phyloP scores from a whole-genome alignment of 2,797 vertebrate genomes.

The Sylvilagus floridanus region DNA sequence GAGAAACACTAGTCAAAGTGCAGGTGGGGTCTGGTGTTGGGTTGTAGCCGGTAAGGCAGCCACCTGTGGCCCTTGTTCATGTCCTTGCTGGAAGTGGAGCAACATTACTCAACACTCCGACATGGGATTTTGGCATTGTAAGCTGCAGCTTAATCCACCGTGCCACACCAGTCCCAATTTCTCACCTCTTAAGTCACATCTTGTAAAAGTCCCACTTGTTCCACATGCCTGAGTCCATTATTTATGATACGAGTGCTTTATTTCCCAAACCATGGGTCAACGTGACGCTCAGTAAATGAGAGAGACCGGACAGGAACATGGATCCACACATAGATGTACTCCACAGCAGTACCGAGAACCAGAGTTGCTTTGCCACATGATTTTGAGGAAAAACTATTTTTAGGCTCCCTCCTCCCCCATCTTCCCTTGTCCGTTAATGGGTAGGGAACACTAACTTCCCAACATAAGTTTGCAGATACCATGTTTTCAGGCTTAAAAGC shows the following conservation, averaged over 20 bases:
- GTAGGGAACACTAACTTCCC: conserved; percentile 30
- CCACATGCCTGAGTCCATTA: neutral
- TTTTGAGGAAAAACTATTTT: neutral
- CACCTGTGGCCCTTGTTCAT: neutral
- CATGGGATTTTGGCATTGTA: no score
- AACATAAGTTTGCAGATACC: neutral
- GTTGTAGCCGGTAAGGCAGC: neutral
- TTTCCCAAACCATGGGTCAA: neutral
- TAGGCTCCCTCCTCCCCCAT: neutral
- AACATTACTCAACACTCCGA: no score
- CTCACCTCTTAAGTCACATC: no score
- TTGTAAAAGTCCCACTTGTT: no score
- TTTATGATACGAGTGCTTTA: neutral
- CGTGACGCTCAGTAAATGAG: neutral
- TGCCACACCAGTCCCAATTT: no score
- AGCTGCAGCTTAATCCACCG: no score
- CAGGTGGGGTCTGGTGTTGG: no score
- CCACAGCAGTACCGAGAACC: neutral
- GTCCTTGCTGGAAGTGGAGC: no score
- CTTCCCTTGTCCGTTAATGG: neutral
- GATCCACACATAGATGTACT: neutral
- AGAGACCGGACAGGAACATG: neutral
- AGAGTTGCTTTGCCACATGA: neutral
- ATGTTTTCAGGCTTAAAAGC: neutral
- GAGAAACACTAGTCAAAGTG: neutral